Conservation (phyloP, 2,113 vertebrate species). For the Epinephelus fuscoguttatus region DNA sequence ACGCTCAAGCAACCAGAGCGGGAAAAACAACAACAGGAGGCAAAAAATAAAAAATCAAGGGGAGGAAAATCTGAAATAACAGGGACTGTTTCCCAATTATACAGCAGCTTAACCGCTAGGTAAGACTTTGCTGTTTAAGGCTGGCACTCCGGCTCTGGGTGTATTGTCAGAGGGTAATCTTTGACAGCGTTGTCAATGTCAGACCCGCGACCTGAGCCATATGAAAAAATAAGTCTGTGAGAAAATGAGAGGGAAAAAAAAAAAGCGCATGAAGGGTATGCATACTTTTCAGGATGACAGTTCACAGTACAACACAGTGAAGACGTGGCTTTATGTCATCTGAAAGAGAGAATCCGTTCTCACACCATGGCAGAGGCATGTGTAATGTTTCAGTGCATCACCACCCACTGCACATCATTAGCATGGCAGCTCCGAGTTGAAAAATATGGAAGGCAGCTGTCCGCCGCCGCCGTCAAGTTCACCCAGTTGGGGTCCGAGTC, state of each 20-base stretch:
- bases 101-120: constrained; percentile 24
- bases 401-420: constrained; percentile 73
- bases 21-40: constrained; percentile 40
- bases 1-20: constrained; percentile 34
- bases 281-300: constrained; percentile 46
- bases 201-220: constrained; percentile 51
- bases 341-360: constrained; percentile 66
- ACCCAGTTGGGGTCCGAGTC: not conserved
- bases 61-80: constrained; percentile 25
- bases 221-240: constrained; percentile 57
- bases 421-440: constrained; percentile 21
- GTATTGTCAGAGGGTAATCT: constrained; percentile 50
- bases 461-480: constrained; percentile 30
- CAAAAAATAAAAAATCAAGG: not conserved
- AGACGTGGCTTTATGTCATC: constrained; percentile 62
- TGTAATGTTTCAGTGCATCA: constrained; percentile 58
- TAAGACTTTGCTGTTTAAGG: constrained; percentile 21
- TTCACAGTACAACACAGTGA: constrained; percentile 42
- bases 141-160: constrained; percentile 2
- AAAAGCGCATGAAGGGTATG: constrained; percentile 33
- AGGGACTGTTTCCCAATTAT: constrained; percentile 40
- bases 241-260: constrained; percentile 35
- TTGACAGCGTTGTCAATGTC: constrained; percentile 63
- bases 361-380: constrained; percentile 56
- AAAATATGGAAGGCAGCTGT: constrained; percentile 49